These are phyloP conservation scores for Drosophila stalkeri DNA, from an alignment of 2,888 invertebrate species.

Conservation along the genomic window DNA sequence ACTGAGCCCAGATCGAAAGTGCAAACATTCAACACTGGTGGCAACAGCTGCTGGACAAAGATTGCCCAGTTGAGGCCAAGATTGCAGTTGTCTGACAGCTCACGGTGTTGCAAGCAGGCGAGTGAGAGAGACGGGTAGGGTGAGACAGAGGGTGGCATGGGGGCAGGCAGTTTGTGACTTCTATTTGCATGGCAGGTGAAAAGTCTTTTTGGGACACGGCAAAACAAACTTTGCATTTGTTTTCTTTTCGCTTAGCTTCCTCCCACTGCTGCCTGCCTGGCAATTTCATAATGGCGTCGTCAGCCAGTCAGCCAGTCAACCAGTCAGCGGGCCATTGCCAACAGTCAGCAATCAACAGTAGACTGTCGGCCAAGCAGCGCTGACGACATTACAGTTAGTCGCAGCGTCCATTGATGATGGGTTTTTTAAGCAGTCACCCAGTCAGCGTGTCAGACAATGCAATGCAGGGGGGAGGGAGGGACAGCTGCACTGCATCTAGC, in stretches of 20 bases:
- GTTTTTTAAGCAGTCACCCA: conserved; percentile 54
- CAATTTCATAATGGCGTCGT: conserved; percentile 79
- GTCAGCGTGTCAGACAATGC: conserved; percentile 42
- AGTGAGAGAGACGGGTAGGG: neutral
- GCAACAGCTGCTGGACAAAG: conserved; percentile 71
- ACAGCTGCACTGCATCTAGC: conserved; percentile 52
- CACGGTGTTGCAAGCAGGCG: conserved; percentile 19
- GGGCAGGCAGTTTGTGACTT: conserved; percentile 33
- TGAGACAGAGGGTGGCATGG: conserved; percentile 3
- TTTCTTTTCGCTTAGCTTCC: conserved; percentile 21
- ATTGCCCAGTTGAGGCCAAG: conserved; percentile 42
- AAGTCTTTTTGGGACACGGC: conserved; percentile 60
- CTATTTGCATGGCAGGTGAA: conserved; percentile 77
- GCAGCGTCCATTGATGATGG: conserved; percentile 56
- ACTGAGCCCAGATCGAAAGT: conserved; percentile 58
- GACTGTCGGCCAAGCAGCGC: conserved; percentile 47
- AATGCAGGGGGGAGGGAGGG: conserved; percentile 18
- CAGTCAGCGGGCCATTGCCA: conserved; percentile 33
- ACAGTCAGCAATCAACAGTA: conserved; percentile 12
- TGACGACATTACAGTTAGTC: conserved; percentile 78
- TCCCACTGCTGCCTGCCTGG: conserved; percentile 29
- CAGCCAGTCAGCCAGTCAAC: conserved; percentile 50
- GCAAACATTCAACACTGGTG: conserved; percentile 76
- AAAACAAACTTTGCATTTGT: conserved; percentile 75
- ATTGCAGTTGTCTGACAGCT: conserved; percentile 37